Evolutionary conservation across 2,113 vertebrate species (phyloP).

Genomic region (Oceanodroma tethys): DNA sequence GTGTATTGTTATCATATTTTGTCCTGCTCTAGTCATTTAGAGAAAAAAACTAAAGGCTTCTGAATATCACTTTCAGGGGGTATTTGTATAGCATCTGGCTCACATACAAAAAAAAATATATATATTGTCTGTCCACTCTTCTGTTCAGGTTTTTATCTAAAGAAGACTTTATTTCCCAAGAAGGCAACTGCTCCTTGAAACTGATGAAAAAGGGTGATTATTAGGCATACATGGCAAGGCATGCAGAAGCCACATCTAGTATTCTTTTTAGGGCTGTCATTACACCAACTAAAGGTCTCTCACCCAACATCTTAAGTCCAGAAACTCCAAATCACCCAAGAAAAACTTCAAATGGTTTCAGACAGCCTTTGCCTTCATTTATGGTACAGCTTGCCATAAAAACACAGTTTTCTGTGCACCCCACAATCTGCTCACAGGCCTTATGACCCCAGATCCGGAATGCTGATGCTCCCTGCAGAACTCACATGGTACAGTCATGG

Average conservation of each 20-base stretch:
- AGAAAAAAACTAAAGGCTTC: background rate
- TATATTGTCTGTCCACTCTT: background rate
- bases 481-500: background rate
- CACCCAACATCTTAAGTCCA: background rate
- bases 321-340: constrained; percentile 26
- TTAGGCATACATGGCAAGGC: background rate
- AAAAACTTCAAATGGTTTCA: constrained; percentile 8
- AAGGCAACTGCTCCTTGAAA: background rate
- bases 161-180: background rate
- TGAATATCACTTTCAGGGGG: background rate
- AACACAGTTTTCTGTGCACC: background rate
- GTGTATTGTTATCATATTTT: constrained; percentile 27
- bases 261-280: background rate
- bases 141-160: background rate
- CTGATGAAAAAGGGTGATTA: background rate
- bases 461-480: constrained; percentile 28
- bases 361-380: constrained; percentile 2
- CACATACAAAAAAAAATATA: background rate
- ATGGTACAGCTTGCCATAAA: background rate
- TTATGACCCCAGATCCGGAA: constrained; percentile 35
- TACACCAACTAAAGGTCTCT: background rate
- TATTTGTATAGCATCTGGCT: background rate
- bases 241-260: background rate
- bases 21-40: background rate
- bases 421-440: background rate